Conservation (phyloP, 2,888 invertebrate genomes). For the Ganaspis brasiliensis region DNA sequence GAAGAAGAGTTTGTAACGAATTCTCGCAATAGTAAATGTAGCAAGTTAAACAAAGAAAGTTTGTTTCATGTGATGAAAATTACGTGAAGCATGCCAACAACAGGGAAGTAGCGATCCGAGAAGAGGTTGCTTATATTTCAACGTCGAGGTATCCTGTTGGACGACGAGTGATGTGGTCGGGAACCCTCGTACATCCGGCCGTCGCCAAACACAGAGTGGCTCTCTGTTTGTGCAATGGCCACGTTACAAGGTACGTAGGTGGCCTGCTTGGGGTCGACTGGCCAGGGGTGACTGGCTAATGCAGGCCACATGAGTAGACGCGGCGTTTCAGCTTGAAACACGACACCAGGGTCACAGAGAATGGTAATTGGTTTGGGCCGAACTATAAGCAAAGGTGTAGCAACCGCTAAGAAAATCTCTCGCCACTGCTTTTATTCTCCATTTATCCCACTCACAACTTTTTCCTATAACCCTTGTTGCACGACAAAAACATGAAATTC, state of each 20-base stretch:
- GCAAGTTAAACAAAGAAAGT: slow-evolving; percentile 5
- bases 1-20: background rate
- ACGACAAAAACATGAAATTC: background rate
- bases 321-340: slow-evolving; percentile 55
- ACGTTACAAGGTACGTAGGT: slow-evolving; percentile 63
- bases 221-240: slow-evolving; percentile 69
- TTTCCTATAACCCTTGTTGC: background rate
- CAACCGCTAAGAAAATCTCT: slow-evolving; percentile 58
- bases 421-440: background rate
- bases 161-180: slow-evolving; percentile 76
- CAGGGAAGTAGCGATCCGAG: slow-evolving; percentile 52
- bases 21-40: background rate
- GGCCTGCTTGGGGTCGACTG: slow-evolving; percentile 64
- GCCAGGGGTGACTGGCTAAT: slow-evolving; percentile 64
- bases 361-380: slow-evolving; percentile 63
- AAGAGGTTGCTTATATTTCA: slow-evolving; percentile 70
- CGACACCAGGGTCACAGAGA: slow-evolving; percentile 60
- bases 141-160: slow-evolving; percentile 68
- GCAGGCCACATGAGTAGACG: slow-evolving; percentile 61
- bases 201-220: slow-evolving; percentile 69
- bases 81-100: slow-evolving; percentile 54
- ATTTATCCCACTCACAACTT: background rate
- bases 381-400: slow-evolving; percentile 46
- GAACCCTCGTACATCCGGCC: slow-evolving; percentile 72
- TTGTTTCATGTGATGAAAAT: slow-evolving; percentile 15